Conservation (phyloP, 1,140 invertebrate species). For the Drosophila sproati region DNA sequence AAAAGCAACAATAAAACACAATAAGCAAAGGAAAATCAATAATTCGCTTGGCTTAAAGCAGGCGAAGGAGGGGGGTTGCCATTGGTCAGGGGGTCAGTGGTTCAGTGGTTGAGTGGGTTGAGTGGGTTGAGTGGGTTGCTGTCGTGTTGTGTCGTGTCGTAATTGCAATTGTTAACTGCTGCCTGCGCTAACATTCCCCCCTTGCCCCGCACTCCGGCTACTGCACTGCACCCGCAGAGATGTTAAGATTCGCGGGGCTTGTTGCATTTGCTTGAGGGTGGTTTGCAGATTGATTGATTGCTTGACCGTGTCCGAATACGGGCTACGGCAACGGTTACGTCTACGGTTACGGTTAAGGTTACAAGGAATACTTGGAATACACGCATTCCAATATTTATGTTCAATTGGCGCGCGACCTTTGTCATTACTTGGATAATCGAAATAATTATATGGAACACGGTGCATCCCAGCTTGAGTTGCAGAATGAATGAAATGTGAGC, state of each 20-base stretch:
- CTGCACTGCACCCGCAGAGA: neutral
- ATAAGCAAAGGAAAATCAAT: constrained; percentile 51
- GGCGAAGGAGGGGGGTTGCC: constrained; percentile 19
- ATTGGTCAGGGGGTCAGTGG: constrained; percentile 31
- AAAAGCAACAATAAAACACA: constrained; percentile 25
- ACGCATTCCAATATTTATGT: constrained; percentile 28
- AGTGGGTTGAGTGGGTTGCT: constrained; percentile 18
- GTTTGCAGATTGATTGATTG: constrained; percentile 37
- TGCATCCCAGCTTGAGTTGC: neutral
- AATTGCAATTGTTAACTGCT: constrained; percentile 56
- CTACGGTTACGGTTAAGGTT: neutral
- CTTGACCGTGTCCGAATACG: constrained; percentile 27
- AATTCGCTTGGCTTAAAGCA: constrained; percentile 39
- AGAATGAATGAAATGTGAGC: too few species aligned
- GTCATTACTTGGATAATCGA: constrained; percentile 15
- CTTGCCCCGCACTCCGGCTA: too few species aligned
- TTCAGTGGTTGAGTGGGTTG: constrained; percentile 1
- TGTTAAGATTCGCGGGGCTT: constrained; percentile 19
- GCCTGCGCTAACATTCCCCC: constrained; percentile 17
- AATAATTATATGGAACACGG: neutral
- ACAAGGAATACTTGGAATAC: constrained; percentile 1
- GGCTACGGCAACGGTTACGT: too few species aligned
- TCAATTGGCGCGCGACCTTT: constrained; percentile 7
- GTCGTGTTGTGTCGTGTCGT: constrained; percentile 24
- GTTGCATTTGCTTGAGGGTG: constrained; percentile 28